Conservation (phyloP, 2,888 invertebrate species). For the Ptilodon capucinus region DNA sequence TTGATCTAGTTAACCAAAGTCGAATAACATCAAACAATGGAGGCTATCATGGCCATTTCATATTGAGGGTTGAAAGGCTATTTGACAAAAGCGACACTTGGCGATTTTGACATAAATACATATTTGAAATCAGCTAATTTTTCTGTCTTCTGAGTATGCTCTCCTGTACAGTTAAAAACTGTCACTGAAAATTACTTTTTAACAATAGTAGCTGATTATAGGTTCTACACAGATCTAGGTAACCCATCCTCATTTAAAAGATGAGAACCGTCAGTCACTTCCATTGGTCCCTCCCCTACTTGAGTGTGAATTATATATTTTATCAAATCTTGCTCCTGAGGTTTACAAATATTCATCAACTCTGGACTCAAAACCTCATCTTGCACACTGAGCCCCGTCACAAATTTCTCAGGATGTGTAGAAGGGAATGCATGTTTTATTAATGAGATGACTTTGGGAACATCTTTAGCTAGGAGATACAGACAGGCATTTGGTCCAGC, state of each 20-base stretch:
- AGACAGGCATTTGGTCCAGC: slow-evolving; percentile 98
- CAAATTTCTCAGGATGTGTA: slow-evolving; percentile 56
- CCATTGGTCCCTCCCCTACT: slow-evolving; percentile 90
- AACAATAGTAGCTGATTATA: too few species aligned
- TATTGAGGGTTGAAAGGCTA: too few species aligned
- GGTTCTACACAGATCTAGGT: slow-evolving; percentile 30
- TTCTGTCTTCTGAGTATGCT: too few species aligned
- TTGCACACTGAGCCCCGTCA: slow-evolving; percentile 51
- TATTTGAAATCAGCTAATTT: too few species aligned
- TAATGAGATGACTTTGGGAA: slow-evolving; percentile 85
- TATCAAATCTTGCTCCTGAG: slow-evolving; percentile 80
- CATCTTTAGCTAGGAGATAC: slow-evolving; percentile 89
- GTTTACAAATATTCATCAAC: slow-evolving; percentile 49
- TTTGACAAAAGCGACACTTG: too few species aligned
- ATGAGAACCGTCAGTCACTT: slow-evolving; percentile 63
- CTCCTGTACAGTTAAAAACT: too few species aligned
- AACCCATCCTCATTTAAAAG: slow-evolving; percentile 55
- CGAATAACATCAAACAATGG: too few species aligned
- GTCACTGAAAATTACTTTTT: too few species aligned
- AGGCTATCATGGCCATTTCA: too few species aligned
- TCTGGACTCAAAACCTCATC: slow-evolving; percentile 32
- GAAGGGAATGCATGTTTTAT: slow-evolving; percentile 89
- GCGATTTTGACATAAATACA: too few species aligned
- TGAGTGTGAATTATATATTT: slow-evolving; percentile 93
- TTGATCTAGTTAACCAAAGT: too few species aligned